phyloP scores from a whole-genome alignment of 2,113 vertebrate genomes.

The Limanda limanda region DNA sequence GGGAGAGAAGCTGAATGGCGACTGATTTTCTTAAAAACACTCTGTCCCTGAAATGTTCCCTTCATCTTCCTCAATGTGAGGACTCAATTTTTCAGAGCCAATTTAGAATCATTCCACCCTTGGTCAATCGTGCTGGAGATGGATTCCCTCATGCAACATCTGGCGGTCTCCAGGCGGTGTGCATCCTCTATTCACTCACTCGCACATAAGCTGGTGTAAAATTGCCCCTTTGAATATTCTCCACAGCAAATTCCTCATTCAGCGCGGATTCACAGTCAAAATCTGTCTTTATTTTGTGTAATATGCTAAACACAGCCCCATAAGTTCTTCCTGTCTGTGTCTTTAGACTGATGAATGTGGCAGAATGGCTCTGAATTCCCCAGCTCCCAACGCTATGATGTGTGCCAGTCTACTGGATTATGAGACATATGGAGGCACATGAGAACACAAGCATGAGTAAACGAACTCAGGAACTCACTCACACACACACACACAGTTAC shows the following conservation, averaged over 20 bases:
- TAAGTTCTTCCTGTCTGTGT: slow-evolving; percentile 59
- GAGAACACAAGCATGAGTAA: slow-evolving; percentile 60
- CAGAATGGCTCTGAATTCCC: slow-evolving; percentile 63
- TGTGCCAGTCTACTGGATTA: slow-evolving; percentile 75
- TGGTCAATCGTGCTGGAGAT: slow-evolving; percentile 67
- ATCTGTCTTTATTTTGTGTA: slow-evolving; percentile 73
- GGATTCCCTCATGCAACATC: slow-evolving; percentile 74
- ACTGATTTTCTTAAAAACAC: slow-evolving; percentile 39
- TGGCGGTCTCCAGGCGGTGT: slow-evolving; percentile 59
- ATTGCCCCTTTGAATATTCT: slow-evolving; percentile 73
- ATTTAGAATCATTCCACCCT: slow-evolving; percentile 72
- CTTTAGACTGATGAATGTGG: slow-evolving; percentile 64
- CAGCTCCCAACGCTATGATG: slow-evolving; percentile 56
- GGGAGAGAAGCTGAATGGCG: slow-evolving; percentile 31
- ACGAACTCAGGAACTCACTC: slow-evolving; percentile 29
- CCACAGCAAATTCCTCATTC: slow-evolving; percentile 67
- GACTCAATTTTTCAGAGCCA: slow-evolving; percentile 71
- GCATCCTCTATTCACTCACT: slow-evolving; percentile 57
- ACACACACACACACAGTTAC: slow-evolving; percentile 15
- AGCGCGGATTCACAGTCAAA: slow-evolving; percentile 57
- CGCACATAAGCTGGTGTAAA: slow-evolving; percentile 78
- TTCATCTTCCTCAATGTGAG: slow-evolving; percentile 59
- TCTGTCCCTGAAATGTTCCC: slow-evolving; percentile 41
- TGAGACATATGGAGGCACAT: slow-evolving; percentile 68
- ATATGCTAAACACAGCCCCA: slow-evolving; percentile 63